These are phyloP conservation scores for Otolemur crassicaudatus DNA, from an alignment of 2,797 vertebrate species.

Conservation along the genomic window DNA sequence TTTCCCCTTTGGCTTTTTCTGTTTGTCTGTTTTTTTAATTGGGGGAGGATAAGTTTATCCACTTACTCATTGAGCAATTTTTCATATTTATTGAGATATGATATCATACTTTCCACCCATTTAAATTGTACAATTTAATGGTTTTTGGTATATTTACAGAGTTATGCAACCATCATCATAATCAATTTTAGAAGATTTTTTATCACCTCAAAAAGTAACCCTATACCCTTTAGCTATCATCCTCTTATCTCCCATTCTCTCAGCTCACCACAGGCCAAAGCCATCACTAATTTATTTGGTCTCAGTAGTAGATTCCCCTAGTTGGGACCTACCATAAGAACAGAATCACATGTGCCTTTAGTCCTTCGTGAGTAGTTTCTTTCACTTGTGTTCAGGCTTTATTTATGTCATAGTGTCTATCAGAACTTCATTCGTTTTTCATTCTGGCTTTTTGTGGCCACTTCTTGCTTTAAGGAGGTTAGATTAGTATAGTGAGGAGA, in stretches of 20 bases:
- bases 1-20: background rate
- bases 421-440: background rate
- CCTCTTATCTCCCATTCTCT: background rate
- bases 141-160: background rate
- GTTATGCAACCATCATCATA: background rate
- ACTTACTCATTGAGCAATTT: background rate
- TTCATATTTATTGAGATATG: background rate
- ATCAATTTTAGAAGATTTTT: constrained; percentile 10
- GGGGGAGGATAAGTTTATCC: background rate
- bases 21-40: background rate
- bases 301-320: background rate
- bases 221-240: background rate
- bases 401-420: background rate
- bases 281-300: background rate
- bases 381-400: background rate
- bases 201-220: background rate
- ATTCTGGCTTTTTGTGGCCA: background rate
- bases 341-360: background rate
- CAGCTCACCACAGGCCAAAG: background rate
- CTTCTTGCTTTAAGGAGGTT: background rate
- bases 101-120: background rate
- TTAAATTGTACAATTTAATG: background rate
- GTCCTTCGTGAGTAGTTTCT: background rate
- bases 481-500: background rate
- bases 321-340: background rate